Base-by-base conservation (phyloP, 2,113 vertebrate species). In the Bungarus multicinctus region DNA sequence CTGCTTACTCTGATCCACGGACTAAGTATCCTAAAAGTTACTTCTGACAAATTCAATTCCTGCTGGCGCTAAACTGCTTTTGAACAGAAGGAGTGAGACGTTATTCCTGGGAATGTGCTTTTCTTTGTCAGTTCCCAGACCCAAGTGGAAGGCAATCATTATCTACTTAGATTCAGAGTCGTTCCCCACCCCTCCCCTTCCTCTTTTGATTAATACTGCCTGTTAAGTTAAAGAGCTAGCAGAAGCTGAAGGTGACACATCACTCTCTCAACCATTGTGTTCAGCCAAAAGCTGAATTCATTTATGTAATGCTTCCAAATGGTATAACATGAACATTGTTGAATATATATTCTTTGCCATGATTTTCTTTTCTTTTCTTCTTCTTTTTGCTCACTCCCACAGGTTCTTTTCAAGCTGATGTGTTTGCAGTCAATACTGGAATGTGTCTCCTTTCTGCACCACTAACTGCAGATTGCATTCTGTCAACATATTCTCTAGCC, bases 211-310 rank as follows among this genome's bases (percentile, higher is more conserved):
- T 95, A 95, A 89, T 95, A 69, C 64, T 94, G 95, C 90, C 57
- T 91, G 60, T 94, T 91, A 95, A 58, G 89, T 94, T 91, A 96
- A 97, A 95, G 90, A 96, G 43, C 54, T 86, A 45, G 94, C 95
- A 95, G 94, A 95, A 96, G 93, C 94, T 92, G 94, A 97, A 95
- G 96, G 93, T 94, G 94, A 96, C 95, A 93, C 58, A 95, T 93
- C 94, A 96, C 74, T 95, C n/a, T 95, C 96, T 95, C 95, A 90
- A 94, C 89, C 95, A 95, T 95, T 95, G 91, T 95, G 95, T 90
- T 93, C 89, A 94, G 94, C 30, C 93, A 74, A 88, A 94, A 90
- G 58, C 96, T 96, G 95, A 96, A 97, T 96, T 93, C 81, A 94
- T 94, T 93, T 93, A 94, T 27, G 93, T 64, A 94, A 95, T 93